A percentile compares a stretch with the other conserved stretches of the same genome.
These are phyloP conservation scores for Percina caprodes DNA, from an alignment of 2,113 vertebrate species.

Conservation along the genomic window DNA sequence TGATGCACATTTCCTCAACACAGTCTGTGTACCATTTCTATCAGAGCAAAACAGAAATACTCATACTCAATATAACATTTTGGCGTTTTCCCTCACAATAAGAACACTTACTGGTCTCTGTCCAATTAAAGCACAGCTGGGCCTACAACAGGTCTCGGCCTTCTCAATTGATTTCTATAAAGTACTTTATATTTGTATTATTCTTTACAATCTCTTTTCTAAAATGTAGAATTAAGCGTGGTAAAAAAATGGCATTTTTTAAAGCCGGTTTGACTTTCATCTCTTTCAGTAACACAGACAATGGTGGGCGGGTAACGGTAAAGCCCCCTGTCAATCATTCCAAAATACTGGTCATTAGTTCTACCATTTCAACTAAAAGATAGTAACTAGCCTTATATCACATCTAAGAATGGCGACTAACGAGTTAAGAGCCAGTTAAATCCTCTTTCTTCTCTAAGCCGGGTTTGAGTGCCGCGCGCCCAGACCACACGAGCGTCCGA, in stretches of 20 bases:
- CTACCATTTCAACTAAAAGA: neutral
- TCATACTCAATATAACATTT: no score
- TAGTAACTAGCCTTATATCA: neutral
- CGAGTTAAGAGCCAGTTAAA: neutral
- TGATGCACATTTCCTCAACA: neutral
- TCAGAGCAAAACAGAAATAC: neutral
- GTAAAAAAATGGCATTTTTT: neutral
- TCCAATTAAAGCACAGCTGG: no score
- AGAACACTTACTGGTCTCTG: no score
- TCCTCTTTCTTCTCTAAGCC: neutral
- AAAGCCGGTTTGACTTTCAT: neutral
- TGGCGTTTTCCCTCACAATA: no score
- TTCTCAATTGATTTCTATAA: no score
- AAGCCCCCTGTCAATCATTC: neutral
- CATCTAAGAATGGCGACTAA: neutral
- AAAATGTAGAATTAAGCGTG: neutral
- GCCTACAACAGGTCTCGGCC: no score
- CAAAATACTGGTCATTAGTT: neutral
- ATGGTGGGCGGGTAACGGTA: neutral
- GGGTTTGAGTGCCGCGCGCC: neutral
- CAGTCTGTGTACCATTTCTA: neutral
- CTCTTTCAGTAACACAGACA: neutral
- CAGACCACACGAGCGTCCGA: neutral
- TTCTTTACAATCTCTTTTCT: no score
- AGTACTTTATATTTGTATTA: no score